phyloP scores from a whole-genome alignment of 2,113 vertebrate species.

The Thamnophis sirtalis region DNA sequence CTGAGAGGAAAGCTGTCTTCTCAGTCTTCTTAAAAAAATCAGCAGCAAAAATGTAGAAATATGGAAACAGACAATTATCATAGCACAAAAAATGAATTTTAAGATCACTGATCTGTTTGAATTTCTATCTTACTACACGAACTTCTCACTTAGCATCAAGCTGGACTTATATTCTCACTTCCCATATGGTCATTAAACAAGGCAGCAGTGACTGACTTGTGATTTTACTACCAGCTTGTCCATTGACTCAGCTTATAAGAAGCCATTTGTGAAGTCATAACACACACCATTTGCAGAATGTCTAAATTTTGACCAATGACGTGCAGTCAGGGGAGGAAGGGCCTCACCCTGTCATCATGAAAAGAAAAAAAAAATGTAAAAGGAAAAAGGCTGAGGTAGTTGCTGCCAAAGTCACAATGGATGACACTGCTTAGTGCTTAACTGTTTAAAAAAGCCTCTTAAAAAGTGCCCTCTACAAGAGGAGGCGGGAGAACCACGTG shows the following conservation, averaged over 20 bases:
- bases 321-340: too few species aligned
- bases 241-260: background rate
- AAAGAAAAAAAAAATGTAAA: too few species aligned
- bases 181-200: background rate
- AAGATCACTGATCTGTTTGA: background rate
- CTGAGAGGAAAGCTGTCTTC: background rate
- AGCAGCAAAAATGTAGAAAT: background rate
- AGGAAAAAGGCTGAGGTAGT: too few species aligned
- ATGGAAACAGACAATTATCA: background rate
- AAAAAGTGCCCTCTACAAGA: too few species aligned
- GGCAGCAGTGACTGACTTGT: background rate
- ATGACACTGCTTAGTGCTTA: too few species aligned
- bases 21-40: background rate
- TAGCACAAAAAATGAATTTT: background rate
- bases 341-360: too few species aligned
- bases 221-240: background rate
- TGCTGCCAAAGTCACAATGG: too few species aligned
- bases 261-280: background rate
- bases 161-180: background rate
- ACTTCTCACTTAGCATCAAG: background rate
- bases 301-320: background rate
- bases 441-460: too few species aligned
- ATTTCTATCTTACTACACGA: background rate
- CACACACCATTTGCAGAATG: background rate
- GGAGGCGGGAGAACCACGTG: too few species aligned